These are phyloP conservation scores for Callaeas wilsoni DNA, from an alignment of 2,113 vertebrate genomes.

Conservation along the genomic window DNA sequence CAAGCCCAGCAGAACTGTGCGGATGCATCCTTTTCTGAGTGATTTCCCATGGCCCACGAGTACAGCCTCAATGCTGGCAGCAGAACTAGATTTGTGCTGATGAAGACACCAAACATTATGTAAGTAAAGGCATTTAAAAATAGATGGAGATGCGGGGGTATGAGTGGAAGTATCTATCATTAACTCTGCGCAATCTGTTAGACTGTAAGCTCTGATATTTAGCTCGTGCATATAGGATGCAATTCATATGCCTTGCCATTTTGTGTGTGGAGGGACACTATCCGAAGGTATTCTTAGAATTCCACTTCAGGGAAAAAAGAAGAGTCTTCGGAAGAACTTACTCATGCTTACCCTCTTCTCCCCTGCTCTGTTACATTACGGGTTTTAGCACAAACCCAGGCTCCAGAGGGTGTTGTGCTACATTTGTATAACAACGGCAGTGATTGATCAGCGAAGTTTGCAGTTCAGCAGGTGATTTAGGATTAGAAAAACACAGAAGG, in stretches of 20 bases:
- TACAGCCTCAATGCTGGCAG: background rate
- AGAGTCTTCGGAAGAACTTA: background rate
- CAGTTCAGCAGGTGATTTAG: background rate
- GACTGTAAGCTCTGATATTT: background rate
- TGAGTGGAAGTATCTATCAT: background rate
- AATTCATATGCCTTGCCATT: background rate
- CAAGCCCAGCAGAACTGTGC: background rate
- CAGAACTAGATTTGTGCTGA: background rate
- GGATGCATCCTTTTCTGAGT: background rate
- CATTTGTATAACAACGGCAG: accelerated
- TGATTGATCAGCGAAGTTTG: no score
- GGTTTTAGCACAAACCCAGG: background rate
- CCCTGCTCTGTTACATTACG: background rate
- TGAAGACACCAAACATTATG: background rate
- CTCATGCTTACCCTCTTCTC: background rate
- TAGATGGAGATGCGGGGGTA: background rate
- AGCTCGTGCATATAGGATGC: background rate
- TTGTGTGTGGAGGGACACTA: background rate
- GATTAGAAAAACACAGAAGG: background rate
- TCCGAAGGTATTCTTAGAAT: background rate
- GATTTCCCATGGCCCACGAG: background rate
- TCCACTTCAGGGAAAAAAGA: background rate
- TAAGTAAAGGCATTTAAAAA: constrained; percentile 3
- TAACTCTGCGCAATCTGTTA: background rate
- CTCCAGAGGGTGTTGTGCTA: background rate